Evolutionary conservation across 2,888 invertebrate species (phyloP).

Genomic region (Lithophane socia): DNA sequence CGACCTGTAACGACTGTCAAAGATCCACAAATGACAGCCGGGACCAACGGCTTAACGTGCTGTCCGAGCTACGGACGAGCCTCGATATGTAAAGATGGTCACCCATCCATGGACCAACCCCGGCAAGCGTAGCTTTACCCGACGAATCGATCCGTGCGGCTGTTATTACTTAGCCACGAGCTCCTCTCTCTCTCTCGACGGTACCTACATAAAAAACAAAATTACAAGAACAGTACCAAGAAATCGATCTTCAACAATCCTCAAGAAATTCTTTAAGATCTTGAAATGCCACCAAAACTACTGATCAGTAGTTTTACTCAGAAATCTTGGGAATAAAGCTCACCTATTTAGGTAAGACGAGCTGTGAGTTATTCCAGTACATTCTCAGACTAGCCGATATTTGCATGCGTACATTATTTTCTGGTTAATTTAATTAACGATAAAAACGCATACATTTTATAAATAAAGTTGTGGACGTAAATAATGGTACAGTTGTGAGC

Average conservation of each 20-base stretch:
- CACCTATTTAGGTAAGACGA: constrained; percentile 41
- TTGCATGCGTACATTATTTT: constrained; percentile 45
- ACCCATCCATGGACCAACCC: no score
- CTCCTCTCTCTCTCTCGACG: no score
- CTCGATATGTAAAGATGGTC: no score
- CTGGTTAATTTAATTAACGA: constrained; percentile 50
- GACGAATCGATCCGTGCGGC: no score
- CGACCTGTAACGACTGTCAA: no score
- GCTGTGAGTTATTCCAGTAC: constrained; percentile 20
- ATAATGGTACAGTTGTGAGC: constrained; percentile 25
- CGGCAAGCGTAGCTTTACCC: no score
- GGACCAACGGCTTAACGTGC: no score
- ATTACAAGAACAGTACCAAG: background rate
- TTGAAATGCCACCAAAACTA: constrained; percentile 13
- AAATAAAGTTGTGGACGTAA: constrained; percentile 9
- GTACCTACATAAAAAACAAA: background rate
- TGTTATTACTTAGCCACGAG: no score
- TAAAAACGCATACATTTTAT: constrained; percentile 45
- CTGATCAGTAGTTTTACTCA: background rate
- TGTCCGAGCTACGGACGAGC: no score
- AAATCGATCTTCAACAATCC: background rate
- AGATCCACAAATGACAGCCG: no score
- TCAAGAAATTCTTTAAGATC: constrained; percentile 12
- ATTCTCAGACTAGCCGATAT: constrained; percentile 33
- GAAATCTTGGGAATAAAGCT: constrained; percentile 24